These are phyloP conservation scores for Sebastes diploproa DNA, from an alignment of 2,797 vertebrate genomes.

Conservation along the genomic window DNA sequence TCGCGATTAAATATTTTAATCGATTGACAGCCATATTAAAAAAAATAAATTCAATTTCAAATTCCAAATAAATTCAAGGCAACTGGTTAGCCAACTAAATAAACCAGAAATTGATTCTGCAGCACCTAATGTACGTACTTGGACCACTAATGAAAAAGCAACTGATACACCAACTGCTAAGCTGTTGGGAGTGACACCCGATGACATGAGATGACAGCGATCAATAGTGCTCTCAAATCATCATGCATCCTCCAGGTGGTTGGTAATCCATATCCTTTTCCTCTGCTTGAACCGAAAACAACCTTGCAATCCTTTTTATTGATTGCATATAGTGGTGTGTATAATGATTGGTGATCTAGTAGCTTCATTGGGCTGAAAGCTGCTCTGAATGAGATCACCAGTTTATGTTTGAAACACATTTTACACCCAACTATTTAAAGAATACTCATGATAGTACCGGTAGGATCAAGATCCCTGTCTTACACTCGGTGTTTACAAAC, in stretches of 20 bases:
- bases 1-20: no score
- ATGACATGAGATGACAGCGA: slow-evolving; percentile 32
- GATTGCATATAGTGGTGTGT: neutral
- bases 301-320: neutral
- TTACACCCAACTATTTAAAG: neutral
- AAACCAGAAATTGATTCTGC: neutral
- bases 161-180: slow-evolving; percentile 35
- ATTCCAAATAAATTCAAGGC: neutral
- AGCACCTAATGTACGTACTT: neutral
- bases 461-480: neutral
- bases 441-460: neutral
- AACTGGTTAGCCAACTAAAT: neutral
- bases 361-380: neutral
- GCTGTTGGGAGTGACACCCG: neutral
- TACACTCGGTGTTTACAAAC: slow-evolving; percentile 5
- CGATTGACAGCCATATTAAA: no score
- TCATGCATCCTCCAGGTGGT: slow-evolving; percentile 1
- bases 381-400: neutral
- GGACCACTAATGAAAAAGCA: slow-evolving; percentile 39
- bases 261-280: slow-evolving; percentile 11
- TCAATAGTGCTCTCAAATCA: slow-evolving; percentile 41
- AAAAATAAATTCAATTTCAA: neutral
- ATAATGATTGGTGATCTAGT: neutral
- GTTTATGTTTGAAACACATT: neutral
- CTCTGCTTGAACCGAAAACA: neutral